Conservation (phyloP, 2,113 vertebrate species). For the Coptodon rendalli region DNA sequence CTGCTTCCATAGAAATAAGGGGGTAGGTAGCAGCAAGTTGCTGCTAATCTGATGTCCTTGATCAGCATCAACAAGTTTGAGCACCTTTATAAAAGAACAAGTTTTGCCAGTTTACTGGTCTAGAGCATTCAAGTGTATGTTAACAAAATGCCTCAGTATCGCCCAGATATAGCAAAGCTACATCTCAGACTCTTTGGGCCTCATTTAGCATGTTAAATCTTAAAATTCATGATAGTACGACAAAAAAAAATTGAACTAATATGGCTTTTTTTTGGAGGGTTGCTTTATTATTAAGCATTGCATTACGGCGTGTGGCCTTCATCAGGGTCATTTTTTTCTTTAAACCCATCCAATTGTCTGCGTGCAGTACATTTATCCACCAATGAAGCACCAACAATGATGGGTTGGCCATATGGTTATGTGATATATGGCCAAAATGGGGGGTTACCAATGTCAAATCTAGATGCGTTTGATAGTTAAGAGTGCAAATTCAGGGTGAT, state of each 20-base stretch:
- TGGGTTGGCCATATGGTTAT: background rate
- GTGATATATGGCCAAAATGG: background rate
- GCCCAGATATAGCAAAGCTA: background rate
- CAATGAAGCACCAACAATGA: background rate
- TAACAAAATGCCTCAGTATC: background rate
- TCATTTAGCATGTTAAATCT: background rate
- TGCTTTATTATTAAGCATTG: background rate
- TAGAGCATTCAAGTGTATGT: background rate
- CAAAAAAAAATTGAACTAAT: background rate
- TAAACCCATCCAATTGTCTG: background rate
- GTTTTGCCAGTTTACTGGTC: background rate
- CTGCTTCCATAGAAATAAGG: background rate
- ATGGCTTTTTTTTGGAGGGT: background rate
- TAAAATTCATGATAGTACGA: background rate
- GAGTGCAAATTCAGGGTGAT: background rate
- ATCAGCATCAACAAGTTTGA: too few species aligned
- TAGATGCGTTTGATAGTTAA: background rate
- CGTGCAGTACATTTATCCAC: background rate
- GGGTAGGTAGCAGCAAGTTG: background rate
- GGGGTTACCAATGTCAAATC: background rate
- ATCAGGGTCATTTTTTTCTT: background rate
- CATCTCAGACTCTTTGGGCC: background rate
- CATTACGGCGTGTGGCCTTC: accelerated
- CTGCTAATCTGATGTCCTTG: background rate
- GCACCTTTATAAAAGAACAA: background rate